These are phyloP conservation scores for Coelopa pilipes DNA, from an alignment of 2,888 invertebrate genomes.

Conservation along the genomic window DNA sequence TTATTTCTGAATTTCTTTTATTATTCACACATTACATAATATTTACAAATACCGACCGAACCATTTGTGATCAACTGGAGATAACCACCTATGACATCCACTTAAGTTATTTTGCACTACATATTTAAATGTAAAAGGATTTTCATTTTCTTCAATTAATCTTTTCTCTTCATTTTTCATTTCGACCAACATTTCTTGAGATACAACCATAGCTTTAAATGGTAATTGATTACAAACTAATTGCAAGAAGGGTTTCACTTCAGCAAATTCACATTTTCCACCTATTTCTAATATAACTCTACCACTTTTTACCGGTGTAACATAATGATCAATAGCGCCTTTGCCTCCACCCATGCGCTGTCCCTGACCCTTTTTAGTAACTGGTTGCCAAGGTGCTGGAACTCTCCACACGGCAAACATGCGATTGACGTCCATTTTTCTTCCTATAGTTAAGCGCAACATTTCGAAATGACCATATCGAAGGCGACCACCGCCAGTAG, in stretches of 20 bases:
- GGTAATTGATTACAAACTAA: constrained; percentile 85
- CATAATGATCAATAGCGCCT: constrained; percentile 93
- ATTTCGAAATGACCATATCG: constrained; percentile 87
- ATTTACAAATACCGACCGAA: constrained; percentile 78
- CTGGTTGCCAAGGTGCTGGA: constrained; percentile 95
- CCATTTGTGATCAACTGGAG: constrained; percentile 85
- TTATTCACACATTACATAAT: not conserved
- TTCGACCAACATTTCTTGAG: constrained; percentile 78
- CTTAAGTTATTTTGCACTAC: constrained; percentile 93
- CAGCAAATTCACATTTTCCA: constrained; percentile 86
- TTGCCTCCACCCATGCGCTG: constrained; percentile 97
- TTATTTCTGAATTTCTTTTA: no score
- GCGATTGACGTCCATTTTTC: constrained; percentile 79
- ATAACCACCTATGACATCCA: constrained; percentile 87
- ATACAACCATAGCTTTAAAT: constrained; percentile 86
- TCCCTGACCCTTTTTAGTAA: constrained; percentile 90
- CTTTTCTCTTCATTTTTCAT: constrained; percentile 72
- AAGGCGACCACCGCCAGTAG: constrained; percentile 84
- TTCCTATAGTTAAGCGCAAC: constrained; percentile 79
- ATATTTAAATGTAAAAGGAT: constrained; percentile 89
- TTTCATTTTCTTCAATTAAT: constrained; percentile 77
- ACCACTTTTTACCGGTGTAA: constrained; percentile 90
- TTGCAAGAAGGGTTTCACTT: constrained; percentile 76
- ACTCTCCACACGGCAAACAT: constrained; percentile 97
- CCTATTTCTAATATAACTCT: constrained; percentile 94